Percentiles rank a stretch among this genome's conserved stretches.
phyloP scores from a whole-genome alignment of 2,797 vertebrate species.

The Babyrousa celebensis region DNA sequence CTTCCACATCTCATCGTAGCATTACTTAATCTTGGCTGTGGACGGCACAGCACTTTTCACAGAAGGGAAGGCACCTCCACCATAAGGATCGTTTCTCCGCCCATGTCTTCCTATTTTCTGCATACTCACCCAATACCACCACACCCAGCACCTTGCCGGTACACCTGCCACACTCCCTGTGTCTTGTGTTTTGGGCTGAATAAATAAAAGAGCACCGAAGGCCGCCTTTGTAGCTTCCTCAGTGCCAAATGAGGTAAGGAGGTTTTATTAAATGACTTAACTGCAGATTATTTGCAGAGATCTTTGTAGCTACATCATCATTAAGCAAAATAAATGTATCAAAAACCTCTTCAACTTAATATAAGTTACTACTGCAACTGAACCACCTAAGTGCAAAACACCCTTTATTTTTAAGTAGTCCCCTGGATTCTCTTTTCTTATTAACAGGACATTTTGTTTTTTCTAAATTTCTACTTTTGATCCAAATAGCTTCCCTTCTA shows the following conservation, averaged over 20 bases:
- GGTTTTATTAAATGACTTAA: background rate
- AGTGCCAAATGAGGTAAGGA: background rate
- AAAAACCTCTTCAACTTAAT: background rate
- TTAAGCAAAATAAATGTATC: background rate
- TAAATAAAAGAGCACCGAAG: background rate
- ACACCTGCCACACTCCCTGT: background rate
- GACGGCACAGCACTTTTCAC: background rate
- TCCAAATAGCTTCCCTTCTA: background rate
- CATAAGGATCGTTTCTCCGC: background rate
- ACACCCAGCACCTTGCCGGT: fast-evolving
- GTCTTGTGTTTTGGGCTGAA: background rate
- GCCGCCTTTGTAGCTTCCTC: background rate
- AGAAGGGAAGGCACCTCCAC: background rate
- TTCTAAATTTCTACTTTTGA: conserved; percentile 10
- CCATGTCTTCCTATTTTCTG: background rate
- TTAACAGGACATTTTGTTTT: background rate
- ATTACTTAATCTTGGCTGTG: too few species aligned
- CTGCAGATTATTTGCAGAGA: conserved; percentile 8
- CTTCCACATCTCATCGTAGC: background rate
- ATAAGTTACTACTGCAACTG: background rate
- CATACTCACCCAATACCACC: background rate
- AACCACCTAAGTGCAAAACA: background rate
- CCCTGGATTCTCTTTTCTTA: background rate
- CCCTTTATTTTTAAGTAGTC: background rate
- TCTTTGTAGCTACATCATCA: background rate